Percentiles rank a stretch among this genome's conserved stretches.
Conservation (phyloP, 2,797 vertebrate species). For the Rhynchonycteris naso region DNA sequence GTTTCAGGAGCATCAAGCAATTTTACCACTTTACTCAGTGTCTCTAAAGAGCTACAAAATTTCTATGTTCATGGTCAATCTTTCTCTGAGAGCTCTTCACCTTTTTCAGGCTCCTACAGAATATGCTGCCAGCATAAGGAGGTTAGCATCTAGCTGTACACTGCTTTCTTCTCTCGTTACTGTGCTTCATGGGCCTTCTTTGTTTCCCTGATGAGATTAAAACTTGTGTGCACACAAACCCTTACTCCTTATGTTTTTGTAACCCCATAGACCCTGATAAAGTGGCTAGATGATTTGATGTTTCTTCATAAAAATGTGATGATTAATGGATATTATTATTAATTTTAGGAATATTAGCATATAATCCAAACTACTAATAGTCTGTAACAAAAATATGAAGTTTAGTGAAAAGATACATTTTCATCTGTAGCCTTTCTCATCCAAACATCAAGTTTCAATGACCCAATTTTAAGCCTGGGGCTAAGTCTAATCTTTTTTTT, state of each 20-base stretch:
- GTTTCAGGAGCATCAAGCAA: neutral
- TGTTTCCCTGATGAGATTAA: neutral
- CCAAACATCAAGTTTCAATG: neutral
- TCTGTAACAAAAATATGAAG: neutral
- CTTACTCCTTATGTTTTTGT: neutral
- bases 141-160: neutral
- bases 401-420: neutral
- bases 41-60: slow-evolving; percentile 11
- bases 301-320: neutral
- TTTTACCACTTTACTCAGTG: neutral
- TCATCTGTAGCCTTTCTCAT: neutral
- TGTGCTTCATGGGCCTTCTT: neutral
- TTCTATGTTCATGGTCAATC: slow-evolving; percentile 37
- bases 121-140: neutral
- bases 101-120: neutral
- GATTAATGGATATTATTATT: neutral
- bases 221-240: neutral
- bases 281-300: neutral
- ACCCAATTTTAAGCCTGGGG: neutral
- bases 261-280: neutral
- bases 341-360: neutral
- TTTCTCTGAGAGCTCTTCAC: slow-evolving; percentile 52
- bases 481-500: neutral
- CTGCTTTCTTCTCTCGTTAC: neutral
- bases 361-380: neutral